A percentile compares a stretch with the other conserved stretches of the same genome.
Evolutionary conservation across 1,140 invertebrate species (phyloP).

Genomic region (Micrasema minimum): DNA sequence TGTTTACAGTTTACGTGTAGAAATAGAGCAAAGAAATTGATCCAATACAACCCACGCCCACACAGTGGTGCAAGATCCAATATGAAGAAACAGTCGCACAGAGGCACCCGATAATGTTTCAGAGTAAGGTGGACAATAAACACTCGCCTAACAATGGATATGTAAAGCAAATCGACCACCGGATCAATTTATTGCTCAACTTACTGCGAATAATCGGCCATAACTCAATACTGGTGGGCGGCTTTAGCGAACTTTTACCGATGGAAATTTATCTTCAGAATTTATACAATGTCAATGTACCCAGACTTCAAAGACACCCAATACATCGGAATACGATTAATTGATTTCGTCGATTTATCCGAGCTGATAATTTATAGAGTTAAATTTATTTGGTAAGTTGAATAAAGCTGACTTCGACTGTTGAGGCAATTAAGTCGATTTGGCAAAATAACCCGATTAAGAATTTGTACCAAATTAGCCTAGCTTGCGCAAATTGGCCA

Average conservation of each 20-base stretch:
- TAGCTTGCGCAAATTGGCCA: too few species aligned
- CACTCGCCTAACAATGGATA: constrained; percentile 36
- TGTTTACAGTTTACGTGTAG: too few species aligned
- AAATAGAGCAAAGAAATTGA: too few species aligned
- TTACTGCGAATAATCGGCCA: constrained; percentile 35
- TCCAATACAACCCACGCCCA: too few species aligned
- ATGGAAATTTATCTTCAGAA: constrained; percentile 28
- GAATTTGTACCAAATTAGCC: too few species aligned
- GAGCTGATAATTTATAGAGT: neutral
- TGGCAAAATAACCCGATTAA: too few species aligned
- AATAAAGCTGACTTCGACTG: too few species aligned
- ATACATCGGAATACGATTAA: too few species aligned
- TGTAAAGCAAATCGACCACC: constrained; percentile 36
- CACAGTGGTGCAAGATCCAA: too few species aligned
- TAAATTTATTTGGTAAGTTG: too few species aligned
- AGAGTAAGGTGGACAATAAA: constrained; percentile 27
- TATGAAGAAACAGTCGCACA: neutral
- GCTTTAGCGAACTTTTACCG: neutral
- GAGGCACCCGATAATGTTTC: constrained; percentile 2
- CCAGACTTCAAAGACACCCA: too few species aligned
- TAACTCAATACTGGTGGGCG: constrained; percentile 36
- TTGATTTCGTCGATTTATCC: neutral
- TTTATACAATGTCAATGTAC: constrained; percentile 31
- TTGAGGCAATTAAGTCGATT: neutral
- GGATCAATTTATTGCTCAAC: constrained; percentile 38